phyloP scores from a whole-genome alignment of 2,113 vertebrate genomes.

The Myodes glareolus region DNA sequence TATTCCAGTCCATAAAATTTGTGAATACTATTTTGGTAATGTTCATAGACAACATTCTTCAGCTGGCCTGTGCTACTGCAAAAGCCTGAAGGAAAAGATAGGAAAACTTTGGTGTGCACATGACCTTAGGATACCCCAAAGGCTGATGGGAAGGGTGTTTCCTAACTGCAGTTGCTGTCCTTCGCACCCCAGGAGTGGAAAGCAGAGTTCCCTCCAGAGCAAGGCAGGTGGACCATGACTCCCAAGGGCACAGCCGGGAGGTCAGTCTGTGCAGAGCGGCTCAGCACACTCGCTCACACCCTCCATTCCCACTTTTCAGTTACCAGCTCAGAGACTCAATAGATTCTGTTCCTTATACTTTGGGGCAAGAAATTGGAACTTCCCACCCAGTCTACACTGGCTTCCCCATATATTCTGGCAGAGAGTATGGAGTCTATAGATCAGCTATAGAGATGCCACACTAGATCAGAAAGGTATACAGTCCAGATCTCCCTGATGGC shows the following conservation, averaged over 20 bases:
- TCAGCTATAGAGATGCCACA: not conserved
- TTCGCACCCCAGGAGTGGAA: not conserved
- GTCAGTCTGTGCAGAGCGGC: not conserved
- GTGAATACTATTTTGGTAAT: not conserved
- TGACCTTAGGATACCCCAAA: not conserved
- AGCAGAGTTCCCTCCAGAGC: not conserved
- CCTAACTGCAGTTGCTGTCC: not conserved
- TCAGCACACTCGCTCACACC: not conserved
- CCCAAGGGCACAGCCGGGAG: not conserved
- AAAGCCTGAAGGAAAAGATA: not conserved
- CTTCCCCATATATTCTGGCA: not conserved
- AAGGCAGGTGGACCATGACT: not conserved
- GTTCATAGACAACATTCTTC: constrained; percentile 19
- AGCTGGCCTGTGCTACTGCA: not conserved
- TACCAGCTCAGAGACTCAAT: not conserved
- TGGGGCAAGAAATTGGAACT: not conserved
- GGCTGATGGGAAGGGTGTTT: not conserved
- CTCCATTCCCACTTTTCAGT: not conserved
- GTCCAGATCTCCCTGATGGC: not conserved
- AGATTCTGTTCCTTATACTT: not conserved
- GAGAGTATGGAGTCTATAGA: not conserved
- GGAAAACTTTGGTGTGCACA: not conserved
- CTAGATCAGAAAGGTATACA: not conserved
- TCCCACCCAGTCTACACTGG: not conserved
- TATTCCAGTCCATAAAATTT: constrained; percentile 29